phyloP scores from a whole-genome alignment of 1,140 invertebrate genomes.

The Drosophila subobscura region DNA sequence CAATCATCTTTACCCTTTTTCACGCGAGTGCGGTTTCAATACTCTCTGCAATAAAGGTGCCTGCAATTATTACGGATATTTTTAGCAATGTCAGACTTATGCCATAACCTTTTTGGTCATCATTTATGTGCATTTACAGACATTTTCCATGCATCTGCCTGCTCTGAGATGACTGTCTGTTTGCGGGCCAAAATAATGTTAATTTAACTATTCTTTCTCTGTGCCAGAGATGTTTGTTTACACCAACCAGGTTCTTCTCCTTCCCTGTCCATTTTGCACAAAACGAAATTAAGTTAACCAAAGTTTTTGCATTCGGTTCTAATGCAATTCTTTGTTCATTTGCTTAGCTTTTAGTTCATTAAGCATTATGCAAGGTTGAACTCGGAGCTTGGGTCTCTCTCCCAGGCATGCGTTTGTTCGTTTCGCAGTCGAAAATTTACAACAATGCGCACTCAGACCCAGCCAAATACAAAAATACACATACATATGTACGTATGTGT shows the following conservation, averaged over 20 bases:
- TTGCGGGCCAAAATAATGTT: constrained; percentile 45
- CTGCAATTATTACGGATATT: too few relatives aligned
- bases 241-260: background rate
- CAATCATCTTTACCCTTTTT: background rate
- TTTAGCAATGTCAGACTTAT: too few relatives aligned
- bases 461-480: background rate
- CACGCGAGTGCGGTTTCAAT: too few relatives aligned
- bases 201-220: constrained; percentile 42
- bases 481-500: background rate
- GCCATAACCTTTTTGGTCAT: too few relatives aligned
- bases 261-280: background rate
- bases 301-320: constrained; percentile 49
- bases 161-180: constrained; percentile 6
- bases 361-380: constrained; percentile 1
- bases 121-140: background rate
- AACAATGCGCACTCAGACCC: constrained; percentile 32
- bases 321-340: constrained; percentile 42
- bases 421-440: constrained; percentile 30
- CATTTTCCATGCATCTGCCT: background rate
- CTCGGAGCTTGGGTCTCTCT: background rate
- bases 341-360: constrained; percentile 59
- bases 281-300: constrained; percentile 11
- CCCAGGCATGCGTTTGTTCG: constrained; percentile 11
- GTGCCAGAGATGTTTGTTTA: background rate
- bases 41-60: too few relatives aligned